Conservation (phyloP, 2,888 invertebrate species). For the Reticulitermes lucifugus region DNA sequence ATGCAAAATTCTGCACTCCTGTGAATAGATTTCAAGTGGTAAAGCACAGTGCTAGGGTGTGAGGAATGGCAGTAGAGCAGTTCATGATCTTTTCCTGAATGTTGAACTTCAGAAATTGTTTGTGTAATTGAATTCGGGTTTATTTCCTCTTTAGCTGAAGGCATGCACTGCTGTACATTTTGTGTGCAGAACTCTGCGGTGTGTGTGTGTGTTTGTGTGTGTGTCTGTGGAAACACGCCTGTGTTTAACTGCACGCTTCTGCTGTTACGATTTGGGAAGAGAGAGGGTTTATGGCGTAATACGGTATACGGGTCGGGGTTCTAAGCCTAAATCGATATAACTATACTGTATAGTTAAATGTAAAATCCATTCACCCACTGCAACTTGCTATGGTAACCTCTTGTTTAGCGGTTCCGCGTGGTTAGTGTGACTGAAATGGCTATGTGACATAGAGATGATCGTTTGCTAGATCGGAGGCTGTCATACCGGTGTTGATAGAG, state of each 20-base stretch:
- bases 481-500: no score
- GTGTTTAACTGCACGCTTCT: background rate
- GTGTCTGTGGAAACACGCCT: no score
- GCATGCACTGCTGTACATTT: constrained; percentile 6
- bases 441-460: no score
- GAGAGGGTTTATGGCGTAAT: background rate
- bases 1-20: no score
- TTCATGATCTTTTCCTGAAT: constrained; percentile 29
- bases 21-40: no score
- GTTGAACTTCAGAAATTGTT: constrained; percentile 34
- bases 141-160: background rate
- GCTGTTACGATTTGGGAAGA: background rate
- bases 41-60: background rate
- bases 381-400: background rate
- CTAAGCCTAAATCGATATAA: background rate
- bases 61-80: background rate
- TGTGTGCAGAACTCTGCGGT: background rate
- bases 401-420: background rate
- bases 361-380: background rate
- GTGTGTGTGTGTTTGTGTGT: no score
- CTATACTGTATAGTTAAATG: background rate
- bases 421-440: no score
- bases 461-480: no score
- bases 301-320: background rate
- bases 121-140: constrained; percentile 31